Percentiles rank a stretch among this genome's conserved stretches.
Evolutionary conservation across 2,888 invertebrate species (phyloP).

Genomic region (Cyaniris semiargus): DNA sequence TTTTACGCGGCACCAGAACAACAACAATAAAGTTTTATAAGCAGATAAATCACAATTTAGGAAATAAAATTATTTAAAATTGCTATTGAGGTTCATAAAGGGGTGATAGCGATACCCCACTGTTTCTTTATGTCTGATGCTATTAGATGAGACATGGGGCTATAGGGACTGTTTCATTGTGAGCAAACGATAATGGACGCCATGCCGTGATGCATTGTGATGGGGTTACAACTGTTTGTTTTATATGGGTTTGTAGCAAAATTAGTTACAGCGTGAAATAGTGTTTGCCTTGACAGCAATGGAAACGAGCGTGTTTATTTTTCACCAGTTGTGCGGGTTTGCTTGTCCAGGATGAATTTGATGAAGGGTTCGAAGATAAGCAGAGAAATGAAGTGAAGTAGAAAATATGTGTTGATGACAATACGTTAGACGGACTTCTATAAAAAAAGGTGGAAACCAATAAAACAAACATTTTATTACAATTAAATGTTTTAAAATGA

Average conservation of each 20-base stretch:
- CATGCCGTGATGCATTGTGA: conserved; percentile 67
- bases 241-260: conserved; percentile 26
- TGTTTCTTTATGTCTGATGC: conserved; percentile 75
- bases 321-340: background rate
- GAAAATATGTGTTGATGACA: too few relatives aligned
- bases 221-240: conserved; percentile 33
- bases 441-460: too few relatives aligned
- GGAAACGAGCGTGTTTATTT: background rate
- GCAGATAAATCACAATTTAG: conserved; percentile 43
- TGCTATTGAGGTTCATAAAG: conserved; percentile 59
- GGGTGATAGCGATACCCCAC: conserved; percentile 75
- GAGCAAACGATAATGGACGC: conserved; percentile 74
- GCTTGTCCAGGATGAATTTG: background rate
- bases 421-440: too few relatives aligned
- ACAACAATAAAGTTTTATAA: conserved; percentile 42
- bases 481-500: too few relatives aligned
- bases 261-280: conserved; percentile 11
- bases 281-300: background rate
- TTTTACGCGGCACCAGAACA: conserved; percentile 40
- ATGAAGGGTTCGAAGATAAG: background rate
- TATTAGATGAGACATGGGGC: conserved; percentile 64
- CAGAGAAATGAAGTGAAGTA: too few relatives aligned
- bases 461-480: too few relatives aligned
- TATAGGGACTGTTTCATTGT: conserved; percentile 70
- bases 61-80: conserved; percentile 50